These are phyloP conservation scores for Malacoctenus gilli DNA, from an alignment of 2,797 vertebrate genomes.

Conservation along the genomic window DNA sequence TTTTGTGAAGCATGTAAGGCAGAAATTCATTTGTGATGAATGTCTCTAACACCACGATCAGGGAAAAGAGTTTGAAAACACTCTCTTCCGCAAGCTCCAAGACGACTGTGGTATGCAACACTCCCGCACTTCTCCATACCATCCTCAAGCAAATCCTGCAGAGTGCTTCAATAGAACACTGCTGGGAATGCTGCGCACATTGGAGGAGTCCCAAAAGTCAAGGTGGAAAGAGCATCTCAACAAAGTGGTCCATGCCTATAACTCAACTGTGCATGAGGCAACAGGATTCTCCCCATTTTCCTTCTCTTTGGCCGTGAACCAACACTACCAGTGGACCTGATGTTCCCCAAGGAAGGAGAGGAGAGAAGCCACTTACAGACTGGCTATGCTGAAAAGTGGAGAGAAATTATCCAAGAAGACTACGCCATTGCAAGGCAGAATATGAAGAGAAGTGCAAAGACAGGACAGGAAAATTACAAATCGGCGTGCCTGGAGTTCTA, in stretches of 20 bases:
- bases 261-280: background rate
- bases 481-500: background rate
- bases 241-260: slow-evolving; percentile 1
- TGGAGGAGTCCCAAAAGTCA: background rate
- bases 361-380: background rate
- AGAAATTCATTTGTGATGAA: no score
- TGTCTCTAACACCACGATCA: no score
- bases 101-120: background rate
- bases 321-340: background rate
- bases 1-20: no score
- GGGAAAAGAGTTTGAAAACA: no score
- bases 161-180: background rate
- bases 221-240: background rate
- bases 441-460: slow-evolving; percentile 5
- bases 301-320: slow-evolving; percentile 1
- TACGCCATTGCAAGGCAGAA: slow-evolving; percentile 2
- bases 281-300: background rate
- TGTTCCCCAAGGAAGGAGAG: background rate
- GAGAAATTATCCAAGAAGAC: slow-evolving; percentile 4
- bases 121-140: background rate
- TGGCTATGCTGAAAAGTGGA: slow-evolving; percentile 1
- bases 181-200: background rate
- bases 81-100: background rate
- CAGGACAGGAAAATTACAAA: slow-evolving; percentile 6
- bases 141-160: slow-evolving; percentile 1